phyloP scores from a whole-genome alignment of 2,797 vertebrate genomes.

The Urocyon cinereoargenteus region DNA sequence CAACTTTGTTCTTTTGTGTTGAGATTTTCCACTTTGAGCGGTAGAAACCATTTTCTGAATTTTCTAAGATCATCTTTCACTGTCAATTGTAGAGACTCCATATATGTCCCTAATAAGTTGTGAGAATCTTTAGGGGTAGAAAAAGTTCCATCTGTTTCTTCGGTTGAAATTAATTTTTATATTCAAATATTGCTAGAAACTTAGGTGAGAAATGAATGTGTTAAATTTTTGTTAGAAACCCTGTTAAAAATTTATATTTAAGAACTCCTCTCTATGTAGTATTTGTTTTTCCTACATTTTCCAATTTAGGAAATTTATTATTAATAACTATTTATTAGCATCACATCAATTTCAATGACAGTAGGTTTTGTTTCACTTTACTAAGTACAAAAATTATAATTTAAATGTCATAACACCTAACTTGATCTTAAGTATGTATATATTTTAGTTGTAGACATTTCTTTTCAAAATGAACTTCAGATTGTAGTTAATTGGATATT shows the following conservation, averaged over 20 bases:
- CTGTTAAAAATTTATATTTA: background rate
- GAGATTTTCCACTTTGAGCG: slow-evolving; percentile 16
- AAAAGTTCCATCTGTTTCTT: background rate
- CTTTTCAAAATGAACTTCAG: slow-evolving; percentile 54
- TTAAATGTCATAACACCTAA: background rate
- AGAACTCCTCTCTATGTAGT: background rate
- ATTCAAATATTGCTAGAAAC: slow-evolving; percentile 44
- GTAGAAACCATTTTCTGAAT: background rate
- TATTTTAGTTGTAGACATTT: slow-evolving; percentile 18
- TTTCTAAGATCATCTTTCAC: slow-evolving; percentile 3
- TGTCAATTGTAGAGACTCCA: background rate
- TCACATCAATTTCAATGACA: slow-evolving; percentile 17
- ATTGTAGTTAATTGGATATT: slow-evolving; percentile 31
- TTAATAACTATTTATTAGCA: slow-evolving; percentile 48
- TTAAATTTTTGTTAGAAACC: background rate
- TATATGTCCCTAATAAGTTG: background rate
- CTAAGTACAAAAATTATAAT: slow-evolving; percentile 41
- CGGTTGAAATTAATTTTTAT: slow-evolving; percentile 18
- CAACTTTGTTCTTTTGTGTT: background rate
- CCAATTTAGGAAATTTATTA: background rate
- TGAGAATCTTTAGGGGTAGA: background rate
- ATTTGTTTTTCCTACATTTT: slow-evolving; percentile 43
- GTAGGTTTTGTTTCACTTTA: slow-evolving; percentile 61
- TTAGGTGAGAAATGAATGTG: background rate
- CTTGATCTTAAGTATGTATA: slow-evolving; percentile 16